Percentiles rank a stretch among this genome's conserved stretches.
Conservation (phyloP, 2,888 invertebrate genomes). For the Caenorhabditis sp. region DNA sequence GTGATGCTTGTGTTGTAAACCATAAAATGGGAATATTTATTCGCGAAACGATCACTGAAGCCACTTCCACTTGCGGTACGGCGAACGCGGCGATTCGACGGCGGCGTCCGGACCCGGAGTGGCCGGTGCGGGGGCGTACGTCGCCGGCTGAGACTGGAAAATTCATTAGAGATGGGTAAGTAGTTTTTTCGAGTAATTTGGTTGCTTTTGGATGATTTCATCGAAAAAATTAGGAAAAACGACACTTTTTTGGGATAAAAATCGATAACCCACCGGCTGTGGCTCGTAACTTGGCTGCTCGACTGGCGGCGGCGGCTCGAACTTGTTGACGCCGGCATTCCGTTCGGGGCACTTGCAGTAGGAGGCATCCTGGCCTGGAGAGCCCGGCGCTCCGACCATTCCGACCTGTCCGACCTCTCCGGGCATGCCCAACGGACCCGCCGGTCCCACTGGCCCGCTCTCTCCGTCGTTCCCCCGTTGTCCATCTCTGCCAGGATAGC, state of each 20-base stretch:
- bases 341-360: slow-evolving; percentile 72
- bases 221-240: neutral
- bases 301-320: slow-evolving; percentile 52
- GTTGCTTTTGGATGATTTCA: neutral
- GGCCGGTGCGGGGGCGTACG: slow-evolving; percentile 35
- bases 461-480: slow-evolving; percentile 67
- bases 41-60: slow-evolving; percentile 33
- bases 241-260: neutral
- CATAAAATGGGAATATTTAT: slow-evolving; percentile 35
- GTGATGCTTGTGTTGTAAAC: neutral
- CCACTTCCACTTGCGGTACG: slow-evolving; percentile 72
- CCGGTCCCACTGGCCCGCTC: slow-evolving; percentile 68
- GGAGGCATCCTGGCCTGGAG: slow-evolving; percentile 62
- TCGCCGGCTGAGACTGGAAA: slow-evolving; percentile 55
- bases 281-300: slow-evolving; percentile 64
- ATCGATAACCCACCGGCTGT: slow-evolving; percentile 48
- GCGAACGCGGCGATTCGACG: slow-evolving; percentile 62
- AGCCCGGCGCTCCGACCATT: slow-evolving; percentile 67
- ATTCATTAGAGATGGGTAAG: neutral
- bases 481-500: slow-evolving; percentile 71
- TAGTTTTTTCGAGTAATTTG: too few species aligned
- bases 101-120: slow-evolving; percentile 58
- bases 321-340: slow-evolving; percentile 64
- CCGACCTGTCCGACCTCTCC: slow-evolving; percentile 71
- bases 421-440: slow-evolving; percentile 69